These are phyloP conservation scores for Collichthys lucidus DNA, from an alignment of 2,113 vertebrate genomes.

Conservation along the genomic window DNA sequence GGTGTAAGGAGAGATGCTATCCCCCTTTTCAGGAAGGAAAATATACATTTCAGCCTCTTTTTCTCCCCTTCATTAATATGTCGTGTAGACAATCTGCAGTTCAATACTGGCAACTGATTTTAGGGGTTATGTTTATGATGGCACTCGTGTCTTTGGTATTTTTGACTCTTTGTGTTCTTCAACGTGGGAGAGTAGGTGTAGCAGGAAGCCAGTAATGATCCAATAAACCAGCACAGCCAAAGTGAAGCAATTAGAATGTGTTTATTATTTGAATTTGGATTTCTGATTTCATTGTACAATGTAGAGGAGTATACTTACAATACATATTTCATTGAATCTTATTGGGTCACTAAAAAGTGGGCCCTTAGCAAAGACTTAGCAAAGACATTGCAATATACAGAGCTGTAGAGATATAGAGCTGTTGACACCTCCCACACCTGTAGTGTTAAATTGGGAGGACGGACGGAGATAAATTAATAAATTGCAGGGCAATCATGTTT, in stretches of 20 bases:
- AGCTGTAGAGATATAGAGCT: not conserved
- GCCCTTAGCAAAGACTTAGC: not conserved
- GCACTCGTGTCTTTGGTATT: constrained; percentile 5
- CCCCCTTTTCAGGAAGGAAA: constrained; percentile 35
- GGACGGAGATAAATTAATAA: not conserved
- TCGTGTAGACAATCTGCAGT: not conserved
- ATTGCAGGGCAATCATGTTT: no score
- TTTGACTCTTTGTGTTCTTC: not conserved
- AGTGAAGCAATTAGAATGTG: not conserved
- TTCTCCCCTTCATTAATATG: not conserved
- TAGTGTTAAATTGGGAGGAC: not conserved
- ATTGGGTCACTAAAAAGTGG: not conserved
- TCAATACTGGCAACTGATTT: not conserved
- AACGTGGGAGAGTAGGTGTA: constrained; percentile 3
- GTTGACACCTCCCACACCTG: no score
- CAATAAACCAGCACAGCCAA: not conserved
- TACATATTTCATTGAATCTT: not conserved
- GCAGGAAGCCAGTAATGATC: not conserved
- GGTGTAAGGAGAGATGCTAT: constrained; percentile 30
- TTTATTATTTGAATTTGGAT: not conserved
- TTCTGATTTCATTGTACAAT: not conserved
- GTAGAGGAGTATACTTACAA: not conserved
- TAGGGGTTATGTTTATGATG: not conserved
- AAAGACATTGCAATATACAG: not conserved
- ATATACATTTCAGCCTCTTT: constrained; percentile 30